These are phyloP conservation scores for Phoxinus phoxinus DNA, from an alignment of 2,113 vertebrate genomes.

Conservation along the genomic window DNA sequence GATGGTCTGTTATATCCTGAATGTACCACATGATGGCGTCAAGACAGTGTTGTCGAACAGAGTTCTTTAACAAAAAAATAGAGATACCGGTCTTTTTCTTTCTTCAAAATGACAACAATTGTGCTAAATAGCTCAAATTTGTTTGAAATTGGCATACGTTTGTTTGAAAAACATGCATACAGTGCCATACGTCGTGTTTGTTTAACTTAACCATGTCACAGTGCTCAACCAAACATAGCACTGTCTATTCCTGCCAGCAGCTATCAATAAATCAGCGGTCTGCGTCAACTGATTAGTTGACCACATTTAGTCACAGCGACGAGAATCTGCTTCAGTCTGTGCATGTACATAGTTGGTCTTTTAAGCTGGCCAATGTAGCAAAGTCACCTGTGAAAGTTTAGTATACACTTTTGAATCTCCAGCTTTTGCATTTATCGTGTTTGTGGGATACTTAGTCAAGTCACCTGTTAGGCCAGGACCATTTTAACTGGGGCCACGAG, in stretches of 20 bases:
- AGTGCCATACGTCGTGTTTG: not conserved
- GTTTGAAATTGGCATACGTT: too few species aligned
- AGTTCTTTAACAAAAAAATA: too few species aligned
- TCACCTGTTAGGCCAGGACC: too few species aligned
- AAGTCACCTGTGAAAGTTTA: too few species aligned
- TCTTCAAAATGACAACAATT: not conserved
- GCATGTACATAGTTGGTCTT: not conserved
- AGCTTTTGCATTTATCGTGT: too few species aligned
- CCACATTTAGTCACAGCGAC: constrained; percentile 31
- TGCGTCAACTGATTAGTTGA: constrained; percentile 34
- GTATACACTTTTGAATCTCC: too few species aligned
- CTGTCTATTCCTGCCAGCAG: constrained; percentile 7
- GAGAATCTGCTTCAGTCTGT: constrained; percentile 15
- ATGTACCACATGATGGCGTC: constrained; percentile 4
- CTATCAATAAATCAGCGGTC: constrained; percentile 27
- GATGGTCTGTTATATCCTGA: not conserved
- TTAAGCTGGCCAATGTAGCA: not conserved
- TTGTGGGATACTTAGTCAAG: too few species aligned
- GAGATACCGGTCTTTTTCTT: not conserved
- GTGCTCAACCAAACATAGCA: not conserved
- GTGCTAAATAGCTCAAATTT: not conserved
- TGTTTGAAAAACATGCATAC: not conserved
- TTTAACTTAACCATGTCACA: not conserved
- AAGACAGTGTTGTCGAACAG: not conserved
- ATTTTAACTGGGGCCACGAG: too few species aligned